A percentile compares a stretch with the other conserved stretches of the same genome.
Conservation (phyloP, 2,113 vertebrate genomes). For the Mesembrinibis cayennensis region DNA sequence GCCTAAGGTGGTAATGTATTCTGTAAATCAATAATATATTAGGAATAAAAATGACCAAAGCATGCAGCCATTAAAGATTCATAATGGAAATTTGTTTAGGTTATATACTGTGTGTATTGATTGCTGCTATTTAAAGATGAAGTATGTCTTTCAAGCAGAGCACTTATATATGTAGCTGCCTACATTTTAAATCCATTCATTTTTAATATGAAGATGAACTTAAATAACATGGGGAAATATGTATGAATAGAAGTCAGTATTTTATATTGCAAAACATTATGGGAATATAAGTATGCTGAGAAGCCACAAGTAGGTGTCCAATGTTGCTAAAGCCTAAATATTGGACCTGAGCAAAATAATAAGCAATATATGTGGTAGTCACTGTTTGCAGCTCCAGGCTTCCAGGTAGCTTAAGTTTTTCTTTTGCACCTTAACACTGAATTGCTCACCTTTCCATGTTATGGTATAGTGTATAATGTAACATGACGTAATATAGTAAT, state of each 20-base stretch:
- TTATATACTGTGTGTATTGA: slow-evolving; percentile 28
- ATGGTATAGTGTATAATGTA: background rate
- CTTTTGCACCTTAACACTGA: background rate
- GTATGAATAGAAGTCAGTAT: background rate
- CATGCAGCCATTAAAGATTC: slow-evolving; percentile 49
- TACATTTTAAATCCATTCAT: slow-evolving; percentile 41
- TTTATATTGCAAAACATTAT: background rate
- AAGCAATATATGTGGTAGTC: background rate
- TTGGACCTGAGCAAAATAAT: background rate
- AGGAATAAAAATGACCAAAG: slow-evolving; percentile 67
- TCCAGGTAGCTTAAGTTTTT: background rate
- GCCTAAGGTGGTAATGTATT: slow-evolving; percentile 41
- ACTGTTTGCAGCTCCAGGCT: background rate
- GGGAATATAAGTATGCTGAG: background rate
- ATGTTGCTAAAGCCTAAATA: background rate
- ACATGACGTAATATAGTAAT: rapidly evolving
- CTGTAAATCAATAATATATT: slow-evolving; percentile 64
- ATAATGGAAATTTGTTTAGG: slow-evolving; percentile 66
- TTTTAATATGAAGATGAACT: slow-evolving; percentile 47
- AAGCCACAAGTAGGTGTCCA: background rate
- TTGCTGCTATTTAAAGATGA: slow-evolving; percentile 62
- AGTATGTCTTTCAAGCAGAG: slow-evolving; percentile 33
- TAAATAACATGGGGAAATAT: background rate
- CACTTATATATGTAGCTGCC: slow-evolving; percentile 31
- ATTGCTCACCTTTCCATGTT: background rate